Evolutionary conservation across 2,113 vertebrate genomes (phyloP).

Genomic region (Catharus bicknelli): DNA sequence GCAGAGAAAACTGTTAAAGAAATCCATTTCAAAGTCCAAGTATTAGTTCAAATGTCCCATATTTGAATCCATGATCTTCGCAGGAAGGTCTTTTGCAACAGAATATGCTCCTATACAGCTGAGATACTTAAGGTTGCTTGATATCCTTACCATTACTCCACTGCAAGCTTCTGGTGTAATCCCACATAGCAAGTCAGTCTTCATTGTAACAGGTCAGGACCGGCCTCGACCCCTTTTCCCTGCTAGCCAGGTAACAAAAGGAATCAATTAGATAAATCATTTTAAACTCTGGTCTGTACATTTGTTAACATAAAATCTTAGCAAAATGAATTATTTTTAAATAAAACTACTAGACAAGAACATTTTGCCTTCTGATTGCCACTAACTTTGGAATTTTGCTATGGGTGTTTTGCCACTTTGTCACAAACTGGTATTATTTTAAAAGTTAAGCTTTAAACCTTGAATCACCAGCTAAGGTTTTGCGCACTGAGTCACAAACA

Average conservation of each 20-base stretch:
- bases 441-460: constrained; percentile 63
- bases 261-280: constrained; percentile 92
- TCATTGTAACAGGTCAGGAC: constrained; percentile 95
- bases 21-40: constrained; percentile 87
- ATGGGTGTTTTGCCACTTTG: constrained; percentile 37
- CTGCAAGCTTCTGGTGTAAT: constrained; percentile 94
- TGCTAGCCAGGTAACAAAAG: constrained; percentile 99
- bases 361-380: constrained; percentile 64
- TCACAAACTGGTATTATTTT: constrained; percentile 79
- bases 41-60: constrained; percentile 87
- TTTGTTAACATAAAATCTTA: constrained; percentile 74
- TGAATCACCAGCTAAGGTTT: constrained; percentile 46
- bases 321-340: constrained; percentile 65
- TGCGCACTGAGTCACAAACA: constrained; percentile 62
- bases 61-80: constrained; percentile 87
- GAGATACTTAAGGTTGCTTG: constrained; percentile 86
- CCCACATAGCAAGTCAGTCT: constrained; percentile 98
- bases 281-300: constrained; percentile 77
- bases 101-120: constrained; percentile 95
- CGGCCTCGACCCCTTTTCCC: constrained; percentile 92
- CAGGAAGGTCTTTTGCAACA: constrained; percentile 86
- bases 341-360: constrained; percentile 61
- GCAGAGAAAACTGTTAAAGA: constrained; percentile 88
- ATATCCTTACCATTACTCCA: constrained; percentile 95
- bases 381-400: constrained; percentile 60